phyloP scores from a whole-genome alignment of 2,888 invertebrate species.

The Patella caerulea region DNA sequence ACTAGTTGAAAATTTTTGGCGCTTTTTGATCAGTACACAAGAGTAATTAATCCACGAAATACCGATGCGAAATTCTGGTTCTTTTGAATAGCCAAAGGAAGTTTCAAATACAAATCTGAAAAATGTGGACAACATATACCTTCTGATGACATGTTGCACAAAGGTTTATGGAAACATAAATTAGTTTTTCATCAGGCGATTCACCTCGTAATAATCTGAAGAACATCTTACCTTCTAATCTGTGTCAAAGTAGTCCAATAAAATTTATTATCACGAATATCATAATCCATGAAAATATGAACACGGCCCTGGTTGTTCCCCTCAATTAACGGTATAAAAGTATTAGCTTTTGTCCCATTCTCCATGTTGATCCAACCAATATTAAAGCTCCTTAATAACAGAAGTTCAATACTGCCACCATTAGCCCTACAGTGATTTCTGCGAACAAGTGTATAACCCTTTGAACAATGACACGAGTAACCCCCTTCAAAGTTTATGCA shows the following conservation, averaged over 20 bases:
- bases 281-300: slow-evolving; percentile 95
- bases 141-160: too few relatives aligned
- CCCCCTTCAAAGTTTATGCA: slow-evolving; percentile 92
- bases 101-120: too few relatives aligned
- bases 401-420: slow-evolving; percentile 81
- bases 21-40: too few relatives aligned
- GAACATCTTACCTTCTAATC: too few relatives aligned
- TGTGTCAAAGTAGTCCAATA: slow-evolving; percentile 85
- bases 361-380: slow-evolving; percentile 92
- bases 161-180: too few relatives aligned
- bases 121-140: too few relatives aligned
- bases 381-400: slow-evolving; percentile 90
- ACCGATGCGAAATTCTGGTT: too few relatives aligned
- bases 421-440: slow-evolving; percentile 73
- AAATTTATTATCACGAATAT: slow-evolving; percentile 92
- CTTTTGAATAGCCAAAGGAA: too few relatives aligned
- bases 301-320: slow-evolving; percentile 75
- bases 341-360: slow-evolving; percentile 68
- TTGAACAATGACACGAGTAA: slow-evolving; percentile 92
- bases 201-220: too few relatives aligned
- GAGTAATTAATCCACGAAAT: too few relatives aligned
- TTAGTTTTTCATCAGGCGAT: too few relatives aligned
- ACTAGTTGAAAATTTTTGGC: too few relatives aligned
- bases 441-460: slow-evolving; percentile 84
- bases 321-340: slow-evolving; percentile 90